phyloP scores from a whole-genome alignment of 2,113 vertebrate genomes.

The Rana temporaria region DNA sequence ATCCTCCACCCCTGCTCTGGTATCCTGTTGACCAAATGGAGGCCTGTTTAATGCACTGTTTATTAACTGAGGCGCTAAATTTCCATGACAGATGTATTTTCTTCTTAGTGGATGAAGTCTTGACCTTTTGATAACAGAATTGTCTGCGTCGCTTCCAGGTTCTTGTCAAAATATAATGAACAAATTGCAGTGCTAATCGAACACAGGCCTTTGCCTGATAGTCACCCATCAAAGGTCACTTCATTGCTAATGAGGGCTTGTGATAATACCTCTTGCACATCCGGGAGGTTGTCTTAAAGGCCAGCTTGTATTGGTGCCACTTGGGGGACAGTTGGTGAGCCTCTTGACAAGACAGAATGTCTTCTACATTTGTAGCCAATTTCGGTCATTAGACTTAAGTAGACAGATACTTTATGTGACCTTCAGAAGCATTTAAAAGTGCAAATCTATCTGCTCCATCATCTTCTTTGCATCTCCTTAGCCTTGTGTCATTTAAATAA shows the following conservation, averaged over 20 bases:
- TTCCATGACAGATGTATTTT: slow-evolving; percentile 66
- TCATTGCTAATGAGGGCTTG: slow-evolving; percentile 74
- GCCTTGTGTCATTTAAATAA: slow-evolving; percentile 3
- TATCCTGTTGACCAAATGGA: slow-evolving; percentile 4
- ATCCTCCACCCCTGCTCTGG: slow-evolving; percentile 62
- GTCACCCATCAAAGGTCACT: slow-evolving; percentile 74
- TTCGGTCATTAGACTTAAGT: slow-evolving; percentile 65
- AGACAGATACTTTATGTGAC: slow-evolving; percentile 44
- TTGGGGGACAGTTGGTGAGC: slow-evolving; percentile 69
- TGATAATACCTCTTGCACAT: slow-evolving; percentile 69
- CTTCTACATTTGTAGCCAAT: slow-evolving; percentile 64
- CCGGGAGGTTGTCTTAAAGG: slow-evolving; percentile 71
- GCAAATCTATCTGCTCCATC: slow-evolving; percentile 32
- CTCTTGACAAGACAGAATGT: slow-evolving; percentile 66
- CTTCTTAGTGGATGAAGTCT: slow-evolving; percentile 58
- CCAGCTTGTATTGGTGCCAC: slow-evolving; percentile 72
- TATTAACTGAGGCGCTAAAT: slow-evolving; percentile 61
- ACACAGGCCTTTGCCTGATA: slow-evolving; percentile 70
- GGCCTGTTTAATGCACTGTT: slow-evolving; percentile 41
- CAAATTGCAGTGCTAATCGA: slow-evolving; percentile 77
- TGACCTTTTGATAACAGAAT: slow-evolving; percentile 75
- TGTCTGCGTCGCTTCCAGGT: slow-evolving; percentile 74
- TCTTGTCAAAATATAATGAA: slow-evolving; percentile 75
- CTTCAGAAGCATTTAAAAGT: slow-evolving; percentile 44
- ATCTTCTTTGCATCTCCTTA: slow-evolving; percentile 5